Base-by-base conservation (phyloP, 2,113 vertebrate genomes). In the Antechinus flavipes region DNA sequence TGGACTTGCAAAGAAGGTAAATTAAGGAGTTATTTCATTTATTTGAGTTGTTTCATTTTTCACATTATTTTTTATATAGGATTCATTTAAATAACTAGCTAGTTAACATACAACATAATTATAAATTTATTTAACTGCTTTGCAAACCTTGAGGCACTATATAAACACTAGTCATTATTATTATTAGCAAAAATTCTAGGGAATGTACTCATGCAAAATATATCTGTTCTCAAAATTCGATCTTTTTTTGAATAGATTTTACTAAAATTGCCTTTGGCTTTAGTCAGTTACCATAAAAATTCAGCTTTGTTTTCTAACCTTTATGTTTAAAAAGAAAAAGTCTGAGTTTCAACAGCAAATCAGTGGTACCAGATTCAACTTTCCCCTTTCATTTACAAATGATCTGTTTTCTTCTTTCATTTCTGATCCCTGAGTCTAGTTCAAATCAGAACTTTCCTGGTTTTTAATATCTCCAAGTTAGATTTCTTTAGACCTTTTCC, bases 181-280 rank as follows among this genome's bases (percentile, higher is more conserved):
- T 8, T 42, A 22, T 76, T 76, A 76, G 14, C 30, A n/a, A 84
- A 58, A 90, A 49, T 52, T 95, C 90, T 95, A 58, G 25, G 94
- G 49, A 94, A 11, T 27, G 1, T 50, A n/a, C 35, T 61, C 6
- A 90, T 92, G 92, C 58, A 61, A 91, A 52, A 61, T 9, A 35
- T 91, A 0, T 42, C 5, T 55, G 2, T 54, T 27, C 58, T 54
- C 52, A 35, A 22, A 54, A 24, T n/a, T 47, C n/a, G 49, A 10
- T 42, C 53, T 42, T 91, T 8, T 23, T 46, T 53, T 19, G n/a
- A 49, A 42, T 12, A 54, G 4, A 0, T 50, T 16, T 92, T 84
- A 52, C 9, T 90, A 10, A 90, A 24, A 50, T 16, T 27, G 27
- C 19, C 61, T 19, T 50, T 27, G 54, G 54, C 3, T 76, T 76